Base-by-base conservation (phyloP, 2,888 invertebrate genomes). In the Phyto melanocephala region DNA sequence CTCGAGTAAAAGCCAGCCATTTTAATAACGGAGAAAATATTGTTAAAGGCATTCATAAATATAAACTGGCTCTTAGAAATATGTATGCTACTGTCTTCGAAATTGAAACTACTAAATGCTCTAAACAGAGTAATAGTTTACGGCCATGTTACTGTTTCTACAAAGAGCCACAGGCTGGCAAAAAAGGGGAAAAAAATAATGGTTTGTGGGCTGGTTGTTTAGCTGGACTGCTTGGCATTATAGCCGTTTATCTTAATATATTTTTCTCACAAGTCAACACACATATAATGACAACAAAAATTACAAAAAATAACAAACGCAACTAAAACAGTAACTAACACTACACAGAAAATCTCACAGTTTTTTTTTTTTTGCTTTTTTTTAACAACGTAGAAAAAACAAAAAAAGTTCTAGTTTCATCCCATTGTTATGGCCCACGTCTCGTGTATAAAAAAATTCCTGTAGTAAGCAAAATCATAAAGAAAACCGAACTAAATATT, bases 201-300 rank as follows among this genome's bases (percentile, higher is more conserved):
- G 28, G 71, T 5, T 54, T 15, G 22, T 37, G 13, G 17, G 10
- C 60, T n/a, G 40, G 52, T 33, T 52, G 20, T 7, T 8, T 22
- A 8, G 37, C 58, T 60, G n/a, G 33, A 47, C 33, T 56, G 65
- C 35, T 8, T 56, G 47, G 35, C 65, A 50, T 54, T 42, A 11
- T n/a, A 54, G 50, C 40, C 40, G 11, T 67, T 22, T 42, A 58
- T 40, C 42, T 58, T 37, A 33, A 71, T 67, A 45, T 77, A 70
- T 77, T 72, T 10, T 60, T 77, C 71, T 81, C 60, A 80, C 74
- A 80, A 65, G 74, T 78, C 70, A 74, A 70, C 74, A 58, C 77
- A 75, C 74, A 54, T 54, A 63, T 40, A 68, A 63, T 56, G 77
- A 74, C 63, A 54, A 77, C 0, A 74, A 37, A 17, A 62, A 24